A percentile compares a stretch with the other conserved stretches of the same genome.
Conservation (phyloP, 2,888 invertebrate genomes). For the Acronicta alni region DNA sequence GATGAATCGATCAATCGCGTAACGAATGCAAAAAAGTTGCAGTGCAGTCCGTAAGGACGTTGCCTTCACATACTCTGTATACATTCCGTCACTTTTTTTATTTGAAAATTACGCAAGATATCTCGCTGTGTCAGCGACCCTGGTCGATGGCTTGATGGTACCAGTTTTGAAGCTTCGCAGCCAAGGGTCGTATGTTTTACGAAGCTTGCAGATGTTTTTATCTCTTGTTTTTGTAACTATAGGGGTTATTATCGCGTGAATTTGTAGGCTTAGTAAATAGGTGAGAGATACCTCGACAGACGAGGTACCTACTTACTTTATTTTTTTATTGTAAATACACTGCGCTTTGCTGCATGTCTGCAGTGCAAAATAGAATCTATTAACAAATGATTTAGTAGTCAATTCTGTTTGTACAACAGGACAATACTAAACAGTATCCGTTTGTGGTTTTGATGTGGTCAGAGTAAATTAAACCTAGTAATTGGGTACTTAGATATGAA, state of each 20-base stretch:
- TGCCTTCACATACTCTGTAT: conserved; percentile 29
- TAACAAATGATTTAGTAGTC: too few species aligned
- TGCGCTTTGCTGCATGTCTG: too few species aligned
- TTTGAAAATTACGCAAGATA: conserved; percentile 52
- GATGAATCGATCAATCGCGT: conserved; percentile 8
- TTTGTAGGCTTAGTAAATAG: neutral
- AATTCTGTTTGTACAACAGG: too few species aligned
- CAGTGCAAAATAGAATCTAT: too few species aligned
- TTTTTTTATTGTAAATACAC: too few species aligned
- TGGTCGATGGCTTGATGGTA: conserved; percentile 23
- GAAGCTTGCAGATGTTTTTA: conserved; percentile 23
- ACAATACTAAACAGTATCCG: too few species aligned
- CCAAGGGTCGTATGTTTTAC: conserved; percentile 31
- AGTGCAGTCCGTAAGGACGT: conserved; percentile 37
- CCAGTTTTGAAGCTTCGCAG: conserved; percentile 39
- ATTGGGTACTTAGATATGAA: neutral
- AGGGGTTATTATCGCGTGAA: conserved; percentile 18
- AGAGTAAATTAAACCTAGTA: too few species aligned
- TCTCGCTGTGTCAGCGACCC: conserved; percentile 47
- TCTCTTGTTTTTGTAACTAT: conserved; percentile 16
- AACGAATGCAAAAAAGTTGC: conserved; percentile 41
- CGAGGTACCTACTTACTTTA: too few species aligned
- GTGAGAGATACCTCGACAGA: neutral
- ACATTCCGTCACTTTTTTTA: conserved; percentile 46
- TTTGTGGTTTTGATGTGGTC: too few species aligned